Conservation (phyloP, 64 coral and sea anemone species). For the Montipora cactus region DNA sequence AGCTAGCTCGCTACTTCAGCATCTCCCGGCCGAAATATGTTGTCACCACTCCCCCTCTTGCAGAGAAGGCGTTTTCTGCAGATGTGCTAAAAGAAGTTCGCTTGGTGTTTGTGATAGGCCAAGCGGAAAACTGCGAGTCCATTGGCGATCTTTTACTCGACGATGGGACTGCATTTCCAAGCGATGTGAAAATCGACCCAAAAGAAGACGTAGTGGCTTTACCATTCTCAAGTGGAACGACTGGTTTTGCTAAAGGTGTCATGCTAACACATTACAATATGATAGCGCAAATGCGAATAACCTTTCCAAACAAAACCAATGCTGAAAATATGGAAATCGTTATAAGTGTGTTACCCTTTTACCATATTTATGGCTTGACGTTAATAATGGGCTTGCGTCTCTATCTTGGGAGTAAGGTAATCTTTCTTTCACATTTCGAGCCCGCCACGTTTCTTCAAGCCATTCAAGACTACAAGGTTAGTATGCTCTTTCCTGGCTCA, state of each 20-base stretch:
- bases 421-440: constrained; percentile 71
- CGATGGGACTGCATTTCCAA: constrained; percentile 20
- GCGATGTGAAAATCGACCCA: neutral
- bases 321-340: neutral
- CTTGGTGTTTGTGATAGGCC: constrained; percentile 55
- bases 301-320: neutral
- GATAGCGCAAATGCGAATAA: neutral
- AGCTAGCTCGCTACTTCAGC: constrained; percentile 39
- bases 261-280: constrained; percentile 17
- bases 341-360: constrained; percentile 64
- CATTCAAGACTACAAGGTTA: constrained; percentile 90
- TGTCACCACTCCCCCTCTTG: constrained; percentile 56
- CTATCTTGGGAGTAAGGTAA: constrained; percentile 49
- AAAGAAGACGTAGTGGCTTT: constrained; percentile 68
- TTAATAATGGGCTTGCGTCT: neutral
- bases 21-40: constrained; percentile 25
- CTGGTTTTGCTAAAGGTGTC: constrained; percentile 19
- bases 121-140: constrained; percentile 35
- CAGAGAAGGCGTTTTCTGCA: constrained; percentile 42
- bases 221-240: constrained; percentile 66
- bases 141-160: constrained; percentile 21
- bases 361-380: constrained; percentile 67
- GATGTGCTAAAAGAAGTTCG: constrained; percentile 16
- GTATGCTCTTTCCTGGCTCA: too few relatives aligned
- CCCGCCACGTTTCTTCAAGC: constrained; percentile 62